Conservation (phyloP, 2,888 invertebrate genomes). For the Drosophila helvetica region DNA sequence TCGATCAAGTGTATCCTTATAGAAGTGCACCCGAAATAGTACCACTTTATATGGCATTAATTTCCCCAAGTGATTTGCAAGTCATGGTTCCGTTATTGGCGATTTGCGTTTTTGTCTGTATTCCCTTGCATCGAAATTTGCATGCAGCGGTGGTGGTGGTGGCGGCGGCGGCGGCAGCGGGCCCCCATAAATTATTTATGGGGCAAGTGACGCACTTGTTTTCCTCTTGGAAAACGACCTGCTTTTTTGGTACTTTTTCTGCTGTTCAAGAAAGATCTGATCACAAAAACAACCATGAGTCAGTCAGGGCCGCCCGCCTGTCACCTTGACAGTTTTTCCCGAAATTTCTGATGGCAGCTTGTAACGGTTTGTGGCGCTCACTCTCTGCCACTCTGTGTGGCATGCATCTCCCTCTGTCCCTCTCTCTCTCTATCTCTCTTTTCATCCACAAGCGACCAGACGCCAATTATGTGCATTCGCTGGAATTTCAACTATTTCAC, state of each 20-base stretch:
- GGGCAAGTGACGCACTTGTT: constrained; percentile 39
- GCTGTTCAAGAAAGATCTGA: neutral
- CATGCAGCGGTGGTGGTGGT: neutral
- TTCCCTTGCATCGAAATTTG: constrained; percentile 4
- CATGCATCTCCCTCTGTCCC: neutral
- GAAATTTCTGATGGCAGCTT: neutral
- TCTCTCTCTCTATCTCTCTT: neutral
- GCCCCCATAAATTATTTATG: constrained; percentile 38
- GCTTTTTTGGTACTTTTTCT: neutral
- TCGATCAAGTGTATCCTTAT: neutral
- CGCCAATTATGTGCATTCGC: constrained; percentile 20
- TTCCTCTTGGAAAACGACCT: constrained; percentile 5
- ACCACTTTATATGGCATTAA: constrained; percentile 2
- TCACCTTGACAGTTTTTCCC: no score
- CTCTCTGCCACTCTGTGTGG: neutral
- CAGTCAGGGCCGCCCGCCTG: no score
- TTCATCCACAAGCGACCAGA: neutral
- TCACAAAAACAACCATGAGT: constrained; percentile 4
- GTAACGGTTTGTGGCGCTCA: neutral
- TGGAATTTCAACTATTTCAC: constrained; percentile 65
- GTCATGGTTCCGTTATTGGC: constrained; percentile 28
- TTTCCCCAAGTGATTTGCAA: constrained; percentile 25
- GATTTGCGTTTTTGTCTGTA: constrained; percentile 11
- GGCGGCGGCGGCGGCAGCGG: neutral
- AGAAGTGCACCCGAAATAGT: constrained; percentile 44